Percentiles rank a stretch among this genome's conserved stretches.
Conservation (phyloP, 2,113 vertebrate species). For the Sylvietta virens region DNA sequence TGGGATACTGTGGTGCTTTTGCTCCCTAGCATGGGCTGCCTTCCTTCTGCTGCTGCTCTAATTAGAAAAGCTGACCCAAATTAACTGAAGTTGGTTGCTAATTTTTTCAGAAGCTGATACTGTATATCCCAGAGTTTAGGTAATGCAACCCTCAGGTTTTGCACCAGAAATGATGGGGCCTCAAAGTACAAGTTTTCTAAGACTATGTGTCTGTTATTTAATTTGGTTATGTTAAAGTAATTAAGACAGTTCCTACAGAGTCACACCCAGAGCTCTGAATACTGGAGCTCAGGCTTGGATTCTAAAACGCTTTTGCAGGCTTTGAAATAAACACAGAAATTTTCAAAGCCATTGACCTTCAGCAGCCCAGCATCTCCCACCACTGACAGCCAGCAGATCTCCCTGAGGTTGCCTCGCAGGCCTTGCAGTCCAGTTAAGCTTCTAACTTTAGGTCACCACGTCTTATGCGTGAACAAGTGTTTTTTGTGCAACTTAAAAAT, state of each 20-base stretch:
- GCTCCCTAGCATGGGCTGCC: not conserved
- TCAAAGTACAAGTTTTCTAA: not conserved
- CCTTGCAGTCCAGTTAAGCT: not conserved
- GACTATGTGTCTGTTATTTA: not conserved
- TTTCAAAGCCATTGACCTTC: not conserved
- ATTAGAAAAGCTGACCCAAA: slow-evolving; percentile 40
- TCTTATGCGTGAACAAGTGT: not conserved
- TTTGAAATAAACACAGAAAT: not conserved
- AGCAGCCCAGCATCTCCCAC: not conserved
- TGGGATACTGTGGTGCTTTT: not conserved
- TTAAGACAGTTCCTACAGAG: not conserved
- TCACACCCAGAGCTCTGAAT: not conserved
- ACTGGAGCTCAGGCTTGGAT: not conserved
- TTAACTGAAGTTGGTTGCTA: not conserved
- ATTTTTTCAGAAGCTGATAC: not conserved
- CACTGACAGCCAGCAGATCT: not conserved
- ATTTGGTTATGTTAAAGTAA: not conserved
- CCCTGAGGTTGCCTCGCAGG: not conserved
- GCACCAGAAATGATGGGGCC: not conserved
- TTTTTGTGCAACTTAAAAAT: not conserved
- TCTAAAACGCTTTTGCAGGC: not conserved
- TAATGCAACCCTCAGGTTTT: not conserved
- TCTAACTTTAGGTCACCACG: not conserved
- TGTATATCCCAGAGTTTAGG: not conserved
- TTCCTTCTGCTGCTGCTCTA: slow-evolving; percentile 21